Base-by-base conservation (phyloP, 2,888 invertebrate genomes). In the Eurytoma californica region DNA sequence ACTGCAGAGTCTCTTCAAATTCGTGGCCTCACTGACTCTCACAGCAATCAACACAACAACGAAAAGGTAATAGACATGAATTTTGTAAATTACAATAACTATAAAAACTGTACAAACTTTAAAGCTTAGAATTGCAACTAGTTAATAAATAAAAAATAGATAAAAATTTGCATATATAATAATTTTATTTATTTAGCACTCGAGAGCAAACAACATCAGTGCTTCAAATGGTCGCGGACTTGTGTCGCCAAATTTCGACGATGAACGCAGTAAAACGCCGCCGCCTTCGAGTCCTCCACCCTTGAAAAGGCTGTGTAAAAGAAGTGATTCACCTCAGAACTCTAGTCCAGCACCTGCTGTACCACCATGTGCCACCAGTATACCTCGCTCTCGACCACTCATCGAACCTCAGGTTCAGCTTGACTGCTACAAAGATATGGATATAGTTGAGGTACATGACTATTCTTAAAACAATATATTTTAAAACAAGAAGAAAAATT, bases 1-100 rank as follows among this genome's bases (percentile, higher is more conserved):
- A 95, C 95, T 51, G 95, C 95, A 66, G 95, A 95, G 90, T 95
- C 95, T 82, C 91, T 95, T 82, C 95, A 95, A 91, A 95, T 95
- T 84, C 92, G 95, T 86, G 95, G 95, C 83, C 92, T 95, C 88
- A 95, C 95, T 60, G 95, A 95, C 86, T 88, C 90, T 84, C 89
- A 90, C 86, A 89, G 86, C 83, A 89, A 86, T 86, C 90, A 90
- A 85, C 89, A 90, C 86, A 88, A 88, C 87, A 89, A 89, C 86
- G 90, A 90, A 88, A 91, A 88, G 88, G 90, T 89, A 83, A 49
- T 9, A 39, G 1, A 57, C 57, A 53, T 69, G 28, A 55, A 53
- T 61, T 58, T 68, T 47, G 7, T 58, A 47, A 49, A 60, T 60
- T 57, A 69, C 1, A 55, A 63, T 67, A 66, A 18, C 47, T 30